Evolutionary conservation across 2,797 vertebrate species (phyloP).

Genomic region (Rhyacichthys aspro): DNA sequence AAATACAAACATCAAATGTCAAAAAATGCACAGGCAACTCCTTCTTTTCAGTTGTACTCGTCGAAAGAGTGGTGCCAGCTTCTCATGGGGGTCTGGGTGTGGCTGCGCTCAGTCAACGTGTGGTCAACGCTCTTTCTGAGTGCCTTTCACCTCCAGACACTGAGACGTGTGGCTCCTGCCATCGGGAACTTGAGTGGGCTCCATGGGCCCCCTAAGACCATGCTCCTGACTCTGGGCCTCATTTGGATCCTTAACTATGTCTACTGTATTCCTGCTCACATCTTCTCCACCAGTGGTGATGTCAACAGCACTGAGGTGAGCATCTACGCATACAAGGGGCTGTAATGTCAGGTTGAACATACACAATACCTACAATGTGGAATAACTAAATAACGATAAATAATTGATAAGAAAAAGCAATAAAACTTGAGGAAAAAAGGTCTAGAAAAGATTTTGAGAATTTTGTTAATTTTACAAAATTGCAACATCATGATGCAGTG

Average conservation of each 20-base stretch:
- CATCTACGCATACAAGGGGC: neutral
- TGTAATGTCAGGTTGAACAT: no score
- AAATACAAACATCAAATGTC: neutral
- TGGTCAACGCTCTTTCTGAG: constrained; percentile 86
- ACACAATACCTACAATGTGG: no score
- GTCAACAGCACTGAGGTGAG: constrained; percentile 81
- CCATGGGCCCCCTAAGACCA: constrained; percentile 41
- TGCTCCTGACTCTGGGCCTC: constrained; percentile 64
- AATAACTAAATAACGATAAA: no score
- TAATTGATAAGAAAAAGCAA: no score
- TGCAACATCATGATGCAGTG: no score
- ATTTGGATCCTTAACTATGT: constrained; percentile 80
- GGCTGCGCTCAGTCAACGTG: constrained; percentile 82
- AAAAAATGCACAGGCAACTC: neutral
- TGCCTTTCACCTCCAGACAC: constrained; percentile 80
- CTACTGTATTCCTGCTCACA: constrained; percentile 80
- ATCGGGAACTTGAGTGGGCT: constrained; percentile 8
- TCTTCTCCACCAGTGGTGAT: constrained; percentile 75
- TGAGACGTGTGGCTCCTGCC: constrained; percentile 71
- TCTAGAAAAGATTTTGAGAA: no score
- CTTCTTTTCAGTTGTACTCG: constrained; percentile 63
- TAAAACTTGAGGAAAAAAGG: no score
- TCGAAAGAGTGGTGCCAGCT: constrained; percentile 76
- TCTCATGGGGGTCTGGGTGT: constrained; percentile 85
- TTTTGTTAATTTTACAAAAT: no score